These are phyloP conservation scores for Stenopsyche tienmushanensis DNA, from an alignment of 1,140 invertebrate genomes.

Conservation along the genomic window DNA sequence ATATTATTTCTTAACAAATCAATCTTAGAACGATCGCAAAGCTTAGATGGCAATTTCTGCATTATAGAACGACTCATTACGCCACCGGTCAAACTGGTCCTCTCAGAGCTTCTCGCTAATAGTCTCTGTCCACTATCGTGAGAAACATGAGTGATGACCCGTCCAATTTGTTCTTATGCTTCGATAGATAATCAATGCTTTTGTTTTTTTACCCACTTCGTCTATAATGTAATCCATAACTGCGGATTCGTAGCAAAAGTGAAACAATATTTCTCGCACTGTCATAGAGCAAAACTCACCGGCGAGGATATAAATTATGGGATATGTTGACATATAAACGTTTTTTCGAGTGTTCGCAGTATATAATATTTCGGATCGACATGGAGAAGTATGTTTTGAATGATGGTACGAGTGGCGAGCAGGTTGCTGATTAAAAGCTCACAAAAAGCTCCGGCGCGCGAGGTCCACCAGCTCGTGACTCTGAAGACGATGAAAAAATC, in stretches of 20 bases:
- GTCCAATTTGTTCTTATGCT: constrained; percentile 21
- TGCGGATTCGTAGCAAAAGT: no score
- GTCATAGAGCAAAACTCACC: no score
- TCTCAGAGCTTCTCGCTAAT: constrained; percentile 12
- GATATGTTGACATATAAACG: no score
- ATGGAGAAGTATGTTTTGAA: not conserved
- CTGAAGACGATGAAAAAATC: constrained; percentile 14
- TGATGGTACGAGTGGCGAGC: not conserved
- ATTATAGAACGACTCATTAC: constrained; percentile 8
- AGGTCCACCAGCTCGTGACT: constrained; percentile 1
- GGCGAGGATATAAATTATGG: no score
- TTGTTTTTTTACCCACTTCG: constrained; percentile 6
- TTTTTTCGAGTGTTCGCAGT: not conserved
- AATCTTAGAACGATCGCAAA: no score
- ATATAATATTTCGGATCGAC: not conserved
- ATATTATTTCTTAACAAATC: no score
- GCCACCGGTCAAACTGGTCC: constrained; percentile 23
- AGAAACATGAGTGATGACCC: constrained; percentile 31
- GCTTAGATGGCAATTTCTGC: not conserved
- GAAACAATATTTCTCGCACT: no score
- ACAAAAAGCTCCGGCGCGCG: constrained; percentile 4
- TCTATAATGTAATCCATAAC: not conserved
- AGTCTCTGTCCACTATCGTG: constrained; percentile 27
- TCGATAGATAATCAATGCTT: constrained; percentile 7
- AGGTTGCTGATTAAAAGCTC: constrained; percentile 18